A percentile compares a stretch with the other conserved stretches of the same genome.
Evolutionary conservation across 2,113 vertebrate species (phyloP).

Genomic region (Lasiurus cinereus): DNA sequence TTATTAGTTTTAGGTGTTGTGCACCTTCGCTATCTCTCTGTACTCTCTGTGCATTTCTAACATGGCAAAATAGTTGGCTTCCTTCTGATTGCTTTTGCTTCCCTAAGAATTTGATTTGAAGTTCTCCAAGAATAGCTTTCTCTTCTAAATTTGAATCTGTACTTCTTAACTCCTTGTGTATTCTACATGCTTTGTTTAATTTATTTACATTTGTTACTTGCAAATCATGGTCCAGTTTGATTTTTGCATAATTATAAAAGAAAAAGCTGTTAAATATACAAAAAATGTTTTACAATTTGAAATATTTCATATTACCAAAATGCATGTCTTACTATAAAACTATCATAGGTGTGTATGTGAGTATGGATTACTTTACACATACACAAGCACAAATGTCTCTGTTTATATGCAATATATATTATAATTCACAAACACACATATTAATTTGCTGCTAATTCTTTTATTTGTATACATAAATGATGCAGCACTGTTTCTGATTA

Average conservation of each 20-base stretch:
- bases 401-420: background rate
- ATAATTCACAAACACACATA: background rate
- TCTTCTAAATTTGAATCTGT: background rate
- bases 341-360: background rate
- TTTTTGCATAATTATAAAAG: background rate
- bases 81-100: constrained; percentile 12
- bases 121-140: background rate
- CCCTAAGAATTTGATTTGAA: background rate
- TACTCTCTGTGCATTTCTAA: background rate
- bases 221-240: background rate
- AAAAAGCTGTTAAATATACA: background rate
- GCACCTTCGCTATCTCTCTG: background rate
- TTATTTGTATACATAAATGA: background rate
- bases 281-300: background rate
- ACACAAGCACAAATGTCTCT: background rate
- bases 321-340: background rate
- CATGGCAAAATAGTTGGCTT: background rate
- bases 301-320: background rate
- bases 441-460: background rate
- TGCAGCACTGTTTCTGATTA: background rate
- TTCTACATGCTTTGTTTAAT: background rate
- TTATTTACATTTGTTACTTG: constrained; percentile 37
- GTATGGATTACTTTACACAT: background rate
- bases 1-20: background rate
- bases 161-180: background rate